Conservation (phyloP, 2,113 vertebrate genomes). For the Recurvirostra avosetta region DNA sequence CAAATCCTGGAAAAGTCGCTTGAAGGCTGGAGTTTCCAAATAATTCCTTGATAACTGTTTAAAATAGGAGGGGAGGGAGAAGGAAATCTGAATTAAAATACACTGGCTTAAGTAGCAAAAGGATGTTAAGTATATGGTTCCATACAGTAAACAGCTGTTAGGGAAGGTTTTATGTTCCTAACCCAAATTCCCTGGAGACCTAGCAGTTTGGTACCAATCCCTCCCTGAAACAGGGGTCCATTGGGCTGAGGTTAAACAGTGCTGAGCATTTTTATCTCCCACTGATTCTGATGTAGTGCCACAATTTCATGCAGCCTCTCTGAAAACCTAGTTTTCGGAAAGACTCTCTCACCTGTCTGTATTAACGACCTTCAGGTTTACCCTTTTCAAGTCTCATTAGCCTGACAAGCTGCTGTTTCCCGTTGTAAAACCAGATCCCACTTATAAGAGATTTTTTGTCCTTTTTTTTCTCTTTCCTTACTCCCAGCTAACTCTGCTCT, state of each 20-base stretch:
- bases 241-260: not conserved
- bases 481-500: not conserved
- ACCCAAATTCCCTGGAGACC: not conserved
- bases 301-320: not conserved
- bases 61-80: not conserved
- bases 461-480: not conserved
- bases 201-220: not conserved
- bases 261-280: not conserved
- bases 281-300: not conserved
- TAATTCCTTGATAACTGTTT: slow-evolving; percentile 11
- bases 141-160: not conserved
- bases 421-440: not conserved
- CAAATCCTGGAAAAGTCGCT: not conserved
- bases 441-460: not conserved
- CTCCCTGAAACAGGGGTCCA: not conserved
- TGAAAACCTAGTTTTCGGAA: not conserved
- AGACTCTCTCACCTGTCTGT: not conserved
- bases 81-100: not conserved
- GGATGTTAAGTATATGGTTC: not conserved
- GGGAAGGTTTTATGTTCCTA: not conserved
- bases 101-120: not conserved
- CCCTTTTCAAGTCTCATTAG: not conserved
- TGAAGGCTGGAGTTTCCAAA: not conserved
- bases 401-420: not conserved
- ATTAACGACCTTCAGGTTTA: not conserved